Conservation (phyloP, 2,888 invertebrate species). For the Boloria euphrosyne region DNA sequence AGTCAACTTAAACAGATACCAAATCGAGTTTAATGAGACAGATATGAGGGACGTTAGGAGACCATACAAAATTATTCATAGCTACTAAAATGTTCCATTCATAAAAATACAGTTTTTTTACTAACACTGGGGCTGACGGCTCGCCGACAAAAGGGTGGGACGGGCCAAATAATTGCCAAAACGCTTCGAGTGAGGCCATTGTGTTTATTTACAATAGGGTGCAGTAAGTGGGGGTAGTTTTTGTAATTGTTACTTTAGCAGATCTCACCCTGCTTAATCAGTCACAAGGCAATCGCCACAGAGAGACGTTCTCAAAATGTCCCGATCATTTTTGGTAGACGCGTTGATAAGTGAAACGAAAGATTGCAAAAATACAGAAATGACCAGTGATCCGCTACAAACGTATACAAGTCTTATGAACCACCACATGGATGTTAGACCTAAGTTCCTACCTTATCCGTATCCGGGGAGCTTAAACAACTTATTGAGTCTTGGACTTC, state of each 20-base stretch:
- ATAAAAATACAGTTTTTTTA: conserved; percentile 62
- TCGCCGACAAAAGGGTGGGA: conserved; percentile 80
- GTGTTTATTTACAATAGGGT: conserved; percentile 79
- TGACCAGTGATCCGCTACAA: conserved; percentile 67
- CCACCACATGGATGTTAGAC: conserved; percentile 62
- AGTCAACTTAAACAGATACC: conserved; percentile 63
- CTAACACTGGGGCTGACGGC: conserved; percentile 74
- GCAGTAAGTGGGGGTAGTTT: conserved; percentile 81
- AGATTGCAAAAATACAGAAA: conserved; percentile 65
- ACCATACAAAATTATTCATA: conserved; percentile 81
- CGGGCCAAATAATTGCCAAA: conserved; percentile 81
- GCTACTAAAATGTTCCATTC: conserved; percentile 79
- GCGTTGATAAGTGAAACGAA: conserved; percentile 87
- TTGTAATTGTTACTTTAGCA: conserved; percentile 77
- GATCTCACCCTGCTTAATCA: conserved; percentile 63
- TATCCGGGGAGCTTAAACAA: conserved; percentile 85
- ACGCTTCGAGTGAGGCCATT: conserved; percentile 80
- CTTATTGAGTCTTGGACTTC: conserved; percentile 84
- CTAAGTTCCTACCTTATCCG: conserved; percentile 83
- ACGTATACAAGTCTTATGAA: conserved; percentile 67
- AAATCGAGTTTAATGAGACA: conserved; percentile 80
- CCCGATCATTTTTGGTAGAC: conserved; percentile 91
- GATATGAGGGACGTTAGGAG: conserved; percentile 75
- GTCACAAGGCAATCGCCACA: conserved; percentile 59
- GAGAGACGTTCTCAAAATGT: conserved; percentile 79